A percentile compares a stretch with the other conserved stretches of the same genome.
Conservation (phyloP, 2,113 vertebrate genomes). For the Nyctibius bracteatus region DNA sequence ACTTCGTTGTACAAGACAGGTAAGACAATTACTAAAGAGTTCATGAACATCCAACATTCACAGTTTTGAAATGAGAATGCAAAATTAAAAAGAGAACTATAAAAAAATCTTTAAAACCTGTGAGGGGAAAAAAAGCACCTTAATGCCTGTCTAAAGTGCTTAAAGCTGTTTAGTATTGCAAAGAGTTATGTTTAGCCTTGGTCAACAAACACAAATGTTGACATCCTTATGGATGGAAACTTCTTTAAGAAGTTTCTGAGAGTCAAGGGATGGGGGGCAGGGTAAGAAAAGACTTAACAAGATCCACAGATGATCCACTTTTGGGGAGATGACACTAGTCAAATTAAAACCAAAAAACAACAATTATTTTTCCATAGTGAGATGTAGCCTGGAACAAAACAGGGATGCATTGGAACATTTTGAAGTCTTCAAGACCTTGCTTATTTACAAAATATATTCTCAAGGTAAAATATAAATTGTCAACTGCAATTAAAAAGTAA, state of each 20-base stretch:
- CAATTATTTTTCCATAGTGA: neutral
- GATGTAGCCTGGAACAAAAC: neutral
- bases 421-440: neutral
- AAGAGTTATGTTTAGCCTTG: neutral
- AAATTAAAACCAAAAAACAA: neutral
- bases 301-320: fast-evolving
- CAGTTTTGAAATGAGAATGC: neutral
- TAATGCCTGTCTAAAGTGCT: neutral
- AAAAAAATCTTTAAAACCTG: neutral
- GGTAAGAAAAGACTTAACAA: neutral
- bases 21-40: neutral
- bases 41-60: neutral
- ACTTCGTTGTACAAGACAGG: fast-evolving
- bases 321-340: neutral
- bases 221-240: neutral
- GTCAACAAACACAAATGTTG: neutral
- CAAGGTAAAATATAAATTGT: neutral
- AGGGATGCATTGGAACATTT: neutral
- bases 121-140: too few relatives aligned
- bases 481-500: neutral
- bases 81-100: neutral
- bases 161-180: neutral
- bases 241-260: neutral
- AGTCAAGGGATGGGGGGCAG: fast-evolving
- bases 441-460: neutral